A percentile compares a stretch with the other conserved stretches of the same genome.
Evolutionary conservation across 2,113 vertebrate species (phyloP).

Genomic region (Chloropsis cyanopogon): DNA sequence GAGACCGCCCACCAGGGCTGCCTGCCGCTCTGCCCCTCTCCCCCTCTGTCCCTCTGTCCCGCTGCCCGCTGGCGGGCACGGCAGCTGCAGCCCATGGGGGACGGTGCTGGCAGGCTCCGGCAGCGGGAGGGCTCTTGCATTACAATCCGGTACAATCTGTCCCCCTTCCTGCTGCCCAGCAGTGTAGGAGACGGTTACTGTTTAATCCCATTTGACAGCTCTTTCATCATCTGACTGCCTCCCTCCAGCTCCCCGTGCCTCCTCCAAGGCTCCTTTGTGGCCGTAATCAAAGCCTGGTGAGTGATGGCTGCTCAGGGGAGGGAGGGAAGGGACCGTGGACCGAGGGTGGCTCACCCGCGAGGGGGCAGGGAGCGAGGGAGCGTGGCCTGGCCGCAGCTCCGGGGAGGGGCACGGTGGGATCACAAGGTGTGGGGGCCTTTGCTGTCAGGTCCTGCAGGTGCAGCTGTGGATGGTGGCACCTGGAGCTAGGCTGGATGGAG

Average conservation of each 20-base stretch:
- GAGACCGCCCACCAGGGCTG: rapidly evolving
- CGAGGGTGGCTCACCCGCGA: background rate
- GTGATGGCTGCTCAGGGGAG: slow-evolving; percentile 37
- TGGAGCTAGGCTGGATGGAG: background rate
- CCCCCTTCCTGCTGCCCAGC: slow-evolving; percentile 50
- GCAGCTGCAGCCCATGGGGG: background rate
- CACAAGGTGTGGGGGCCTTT: background rate
- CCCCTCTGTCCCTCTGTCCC: background rate
- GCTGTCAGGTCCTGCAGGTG: background rate
- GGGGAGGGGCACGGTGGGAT: background rate
- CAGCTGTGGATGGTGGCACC: background rate
- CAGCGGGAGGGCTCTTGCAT: slow-evolving; percentile 14
- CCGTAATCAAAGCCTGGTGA: slow-evolving; percentile 70
- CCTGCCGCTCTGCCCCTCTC: background rate
- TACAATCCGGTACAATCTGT: slow-evolving; percentile 41
- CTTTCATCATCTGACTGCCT: slow-evolving; percentile 70
- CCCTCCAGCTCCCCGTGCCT: slow-evolving; percentile 47
- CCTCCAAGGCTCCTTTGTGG: slow-evolving; percentile 70
- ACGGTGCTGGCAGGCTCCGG: background rate
- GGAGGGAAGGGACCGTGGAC: background rate
- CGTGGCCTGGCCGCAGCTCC: rapidly evolving
- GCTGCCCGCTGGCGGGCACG: rapidly evolving
- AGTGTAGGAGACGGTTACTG: slow-evolving; percentile 55
- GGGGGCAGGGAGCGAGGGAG: background rate
- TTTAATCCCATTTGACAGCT: slow-evolving; percentile 73